phyloP scores from a whole-genome alignment of 2,888 invertebrate genomes.

The Dicranocentrus wangi region DNA sequence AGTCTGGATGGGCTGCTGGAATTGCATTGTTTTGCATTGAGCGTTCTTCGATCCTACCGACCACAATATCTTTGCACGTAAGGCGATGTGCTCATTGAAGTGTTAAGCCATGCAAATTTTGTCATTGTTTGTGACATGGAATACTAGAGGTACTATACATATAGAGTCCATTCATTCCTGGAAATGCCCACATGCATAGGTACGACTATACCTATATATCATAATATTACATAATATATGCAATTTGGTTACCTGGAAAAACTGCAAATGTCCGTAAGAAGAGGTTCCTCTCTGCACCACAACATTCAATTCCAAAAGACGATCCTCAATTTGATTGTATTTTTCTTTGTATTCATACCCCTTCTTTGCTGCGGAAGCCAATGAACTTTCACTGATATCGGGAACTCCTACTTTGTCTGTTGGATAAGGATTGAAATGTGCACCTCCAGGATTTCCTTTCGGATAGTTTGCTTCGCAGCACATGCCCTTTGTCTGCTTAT shows the following conservation, averaged over 20 bases:
- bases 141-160: no score
- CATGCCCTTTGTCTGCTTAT: constrained; percentile 66
- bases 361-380: constrained; percentile 62
- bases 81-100: no score
- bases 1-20: no score
- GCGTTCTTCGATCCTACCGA: no score
- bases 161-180: no score
- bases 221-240: no score
- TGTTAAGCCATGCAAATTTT: no score
- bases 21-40: no score
- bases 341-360: constrained; percentile 67
- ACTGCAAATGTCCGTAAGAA: constrained; percentile 76
- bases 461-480: constrained; percentile 66
- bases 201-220: no score
- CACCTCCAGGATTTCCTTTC: constrained; percentile 42
- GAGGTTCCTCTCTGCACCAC: constrained; percentile 75
- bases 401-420: constrained; percentile 63
- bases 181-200: no score
- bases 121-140: no score
- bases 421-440: constrained; percentile 65
- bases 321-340: constrained; percentile 67
- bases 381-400: constrained; percentile 64
- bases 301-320: constrained; percentile 65
- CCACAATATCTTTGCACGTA: no score
- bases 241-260: constrained; percentile 72